Conservation (phyloP, 53 echinoderm and acorn worm species). For the Stichopus horrens region DNA sequence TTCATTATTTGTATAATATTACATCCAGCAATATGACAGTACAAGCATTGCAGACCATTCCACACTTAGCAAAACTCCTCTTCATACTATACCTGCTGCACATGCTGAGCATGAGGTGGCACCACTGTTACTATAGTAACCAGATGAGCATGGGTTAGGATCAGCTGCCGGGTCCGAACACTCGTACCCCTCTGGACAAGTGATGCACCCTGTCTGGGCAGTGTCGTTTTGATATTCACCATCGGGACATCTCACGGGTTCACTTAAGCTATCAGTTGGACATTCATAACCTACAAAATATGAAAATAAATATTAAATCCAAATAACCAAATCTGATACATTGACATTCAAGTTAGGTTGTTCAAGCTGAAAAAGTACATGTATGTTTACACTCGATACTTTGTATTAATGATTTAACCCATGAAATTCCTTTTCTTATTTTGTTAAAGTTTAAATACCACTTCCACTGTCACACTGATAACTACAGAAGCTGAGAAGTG, state of each 20-base stretch:
- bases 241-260: conserved; percentile 53
- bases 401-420: no score
- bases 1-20: no score
- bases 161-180: conserved; percentile 57
- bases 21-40: no score
- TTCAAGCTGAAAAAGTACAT: neutral
- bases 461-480: no score
- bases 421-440: no score
- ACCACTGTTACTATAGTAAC: conserved; percentile 62
- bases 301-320: neutral
- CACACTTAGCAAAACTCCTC: no score
- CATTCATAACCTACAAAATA: conserved; percentile 63
- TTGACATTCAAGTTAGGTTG: neutral
- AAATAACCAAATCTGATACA: neutral
- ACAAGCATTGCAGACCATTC: no score
- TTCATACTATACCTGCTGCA: conserved; percentile 56
- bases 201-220: conserved; percentile 42
- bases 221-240: conserved; percentile 62
- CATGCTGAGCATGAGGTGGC: conserved; percentile 63
- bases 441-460: no score
- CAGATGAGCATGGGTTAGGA: conserved; percentile 51
- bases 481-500: no score
- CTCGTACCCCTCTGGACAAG: conserved; percentile 57
- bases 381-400: no score
- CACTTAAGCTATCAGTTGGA: conserved; percentile 57